A percentile compares a stretch with the other conserved stretches of the same genome.
Evolutionary conservation across 2,797 vertebrate genomes (phyloP).

Genomic region (Tapirus indicus): DNA sequence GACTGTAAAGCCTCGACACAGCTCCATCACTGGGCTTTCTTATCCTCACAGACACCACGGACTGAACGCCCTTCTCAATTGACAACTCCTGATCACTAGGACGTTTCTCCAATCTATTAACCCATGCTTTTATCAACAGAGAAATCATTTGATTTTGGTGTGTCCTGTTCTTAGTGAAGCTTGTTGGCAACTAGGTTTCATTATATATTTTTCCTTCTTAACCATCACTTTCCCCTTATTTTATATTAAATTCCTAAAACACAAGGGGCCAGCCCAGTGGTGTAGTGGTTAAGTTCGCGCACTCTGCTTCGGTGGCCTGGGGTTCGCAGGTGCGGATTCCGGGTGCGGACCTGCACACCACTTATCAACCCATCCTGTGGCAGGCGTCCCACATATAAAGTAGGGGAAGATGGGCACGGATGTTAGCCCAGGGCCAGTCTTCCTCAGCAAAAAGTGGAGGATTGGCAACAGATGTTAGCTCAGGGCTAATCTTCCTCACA

Average conservation of each 20-base stretch:
- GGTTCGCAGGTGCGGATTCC: no score
- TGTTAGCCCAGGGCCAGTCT: no score
- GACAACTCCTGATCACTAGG: background rate
- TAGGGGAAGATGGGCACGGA: no score
- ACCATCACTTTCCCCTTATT: background rate
- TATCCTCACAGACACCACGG: background rate
- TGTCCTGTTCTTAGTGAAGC: background rate
- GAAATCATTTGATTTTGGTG: background rate
- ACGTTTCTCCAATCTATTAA: background rate
- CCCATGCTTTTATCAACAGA: background rate
- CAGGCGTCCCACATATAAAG: no score
- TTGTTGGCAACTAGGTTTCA: background rate
- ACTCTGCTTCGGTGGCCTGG: no score
- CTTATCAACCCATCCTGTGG: no score
- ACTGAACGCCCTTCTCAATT: background rate
- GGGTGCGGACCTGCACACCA: no score
- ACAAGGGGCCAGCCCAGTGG: no score
- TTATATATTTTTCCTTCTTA: background rate
- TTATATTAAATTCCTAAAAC: background rate
- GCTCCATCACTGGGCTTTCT: background rate
- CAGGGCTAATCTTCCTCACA: no score
- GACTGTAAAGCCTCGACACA: background rate
- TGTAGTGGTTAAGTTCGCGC: no score
- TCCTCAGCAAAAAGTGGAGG: no score
- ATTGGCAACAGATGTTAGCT: no score